phyloP scores from a whole-genome alignment of 2,797 vertebrate genomes.

The Melanotaenia nigrans region DNA sequence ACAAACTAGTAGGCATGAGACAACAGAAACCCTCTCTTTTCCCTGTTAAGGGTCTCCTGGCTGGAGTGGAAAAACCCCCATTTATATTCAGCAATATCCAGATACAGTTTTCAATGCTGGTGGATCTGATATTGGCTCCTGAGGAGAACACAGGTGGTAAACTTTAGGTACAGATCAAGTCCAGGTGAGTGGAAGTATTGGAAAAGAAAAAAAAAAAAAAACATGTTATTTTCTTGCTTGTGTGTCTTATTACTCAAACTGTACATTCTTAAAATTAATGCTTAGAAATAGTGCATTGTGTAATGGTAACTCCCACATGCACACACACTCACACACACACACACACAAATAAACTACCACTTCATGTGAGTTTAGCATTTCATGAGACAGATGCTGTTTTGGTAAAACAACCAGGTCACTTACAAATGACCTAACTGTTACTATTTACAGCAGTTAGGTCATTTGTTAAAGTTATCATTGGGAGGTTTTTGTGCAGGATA shows the following conservation, averaged over 20 bases:
- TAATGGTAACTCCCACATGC: too few species aligned
- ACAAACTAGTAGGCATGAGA: not conserved
- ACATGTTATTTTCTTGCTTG: not conserved
- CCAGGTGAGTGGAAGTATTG: not conserved
- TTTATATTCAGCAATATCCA: not conserved
- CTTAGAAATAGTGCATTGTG: too few species aligned
- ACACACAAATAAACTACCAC: too few species aligned
- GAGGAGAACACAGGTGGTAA: not conserved
- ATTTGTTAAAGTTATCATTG: too few species aligned
- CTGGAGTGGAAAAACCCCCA: not conserved
- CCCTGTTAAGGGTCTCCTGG: not conserved
- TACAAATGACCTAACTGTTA: too few species aligned
- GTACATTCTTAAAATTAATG: too few species aligned
- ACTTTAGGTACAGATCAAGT: not conserved
- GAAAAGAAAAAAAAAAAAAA: not conserved
- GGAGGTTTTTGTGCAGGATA: too few species aligned
- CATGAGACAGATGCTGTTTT: too few species aligned
- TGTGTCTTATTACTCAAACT: not conserved
- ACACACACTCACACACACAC: too few species aligned
- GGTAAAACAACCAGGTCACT: too few species aligned
- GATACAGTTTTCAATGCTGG: not conserved
- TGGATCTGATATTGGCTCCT: not conserved
- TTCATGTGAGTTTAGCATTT: too few species aligned
- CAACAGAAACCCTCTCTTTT: not conserved
- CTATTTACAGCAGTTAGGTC: too few species aligned